Conservation (phyloP, 2,113 vertebrate species). For the Benitochromis conjunctus region DNA sequence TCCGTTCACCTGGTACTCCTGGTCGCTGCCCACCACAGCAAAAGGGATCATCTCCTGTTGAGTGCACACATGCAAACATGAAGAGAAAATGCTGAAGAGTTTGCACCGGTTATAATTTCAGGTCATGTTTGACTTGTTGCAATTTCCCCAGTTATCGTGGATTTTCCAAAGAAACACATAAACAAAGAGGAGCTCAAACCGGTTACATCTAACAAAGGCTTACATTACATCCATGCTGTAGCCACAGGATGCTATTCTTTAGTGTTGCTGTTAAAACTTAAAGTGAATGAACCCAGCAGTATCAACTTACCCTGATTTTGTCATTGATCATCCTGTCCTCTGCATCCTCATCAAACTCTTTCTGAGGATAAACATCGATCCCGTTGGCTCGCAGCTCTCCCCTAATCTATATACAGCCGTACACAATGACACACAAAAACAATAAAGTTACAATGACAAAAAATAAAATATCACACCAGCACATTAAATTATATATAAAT, state of each 20-base stretch:
- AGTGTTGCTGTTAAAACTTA: too few species aligned
- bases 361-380: slow-evolving; percentile 94
- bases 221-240: neutral
- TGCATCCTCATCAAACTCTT: slow-evolving; percentile 93
- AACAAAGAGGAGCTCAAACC: neutral
- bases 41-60: slow-evolving; percentile 95
- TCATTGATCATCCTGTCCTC: slow-evolving; percentile 93
- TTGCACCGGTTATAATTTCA: neutral
- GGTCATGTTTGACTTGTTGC: neutral
- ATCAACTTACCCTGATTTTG: slow-evolving; percentile 86
- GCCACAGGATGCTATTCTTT: neutral
- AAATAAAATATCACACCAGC: neutral
- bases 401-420: slow-evolving; percentile 78
- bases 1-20: slow-evolving; percentile 97
- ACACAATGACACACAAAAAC: neutral
- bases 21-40: slow-evolving; percentile 96
- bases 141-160: neutral
- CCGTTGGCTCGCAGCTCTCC: slow-evolving; percentile 89
- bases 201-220: neutral
- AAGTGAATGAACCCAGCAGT: neutral
- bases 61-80: neutral
- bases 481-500: neutral
- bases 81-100: neutral
- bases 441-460: neutral
- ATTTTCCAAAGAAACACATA: neutral